These are phyloP conservation scores for Esperia sulphurella DNA, from an alignment of 2,888 invertebrate genomes.

Conservation along the genomic window DNA sequence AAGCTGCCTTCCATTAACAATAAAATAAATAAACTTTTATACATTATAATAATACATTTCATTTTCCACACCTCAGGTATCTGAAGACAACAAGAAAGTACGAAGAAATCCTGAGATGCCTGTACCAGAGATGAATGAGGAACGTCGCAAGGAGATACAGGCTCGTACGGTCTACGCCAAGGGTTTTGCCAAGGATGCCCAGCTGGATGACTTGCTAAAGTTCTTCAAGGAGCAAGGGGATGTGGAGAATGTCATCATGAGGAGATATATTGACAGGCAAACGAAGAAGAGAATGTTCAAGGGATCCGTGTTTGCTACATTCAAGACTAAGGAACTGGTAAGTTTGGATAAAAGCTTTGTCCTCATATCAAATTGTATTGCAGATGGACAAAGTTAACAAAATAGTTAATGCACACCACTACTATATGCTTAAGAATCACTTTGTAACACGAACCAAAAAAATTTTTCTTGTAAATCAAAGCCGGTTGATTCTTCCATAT, in stretches of 20 bases:
- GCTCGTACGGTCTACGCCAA: slow-evolving; percentile 92
- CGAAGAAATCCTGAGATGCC: slow-evolving; percentile 86
- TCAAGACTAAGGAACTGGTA: slow-evolving; percentile 86
- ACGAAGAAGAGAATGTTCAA: slow-evolving; percentile 86
- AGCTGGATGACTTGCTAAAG: slow-evolving; percentile 84
- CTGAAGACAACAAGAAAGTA: slow-evolving; percentile 84
- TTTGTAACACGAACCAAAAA: too few relatives aligned
- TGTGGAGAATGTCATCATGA: slow-evolving; percentile 83
- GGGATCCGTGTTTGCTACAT: slow-evolving; percentile 95
- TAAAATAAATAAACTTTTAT: too few relatives aligned
- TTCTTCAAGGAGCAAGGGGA: slow-evolving; percentile 85
- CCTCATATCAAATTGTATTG: too few relatives aligned
- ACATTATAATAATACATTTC: too few relatives aligned
- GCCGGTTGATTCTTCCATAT: too few relatives aligned
- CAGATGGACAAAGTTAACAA: too few relatives aligned
- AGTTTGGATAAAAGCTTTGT: not conserved
- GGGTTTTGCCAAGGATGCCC: slow-evolving; percentile 86
- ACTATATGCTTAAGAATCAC: too few relatives aligned
- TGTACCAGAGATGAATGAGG: slow-evolving; percentile 91
- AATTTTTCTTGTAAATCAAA: too few relatives aligned
- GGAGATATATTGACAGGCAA: slow-evolving; percentile 80
- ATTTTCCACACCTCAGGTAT: too few relatives aligned
- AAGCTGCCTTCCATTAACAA: too few relatives aligned
- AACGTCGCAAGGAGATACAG: slow-evolving; percentile 87
- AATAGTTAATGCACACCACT: too few relatives aligned